Evolutionary conservation across 2,797 vertebrate species (phyloP).

Genomic region (Amblyraja radiata): DNA sequence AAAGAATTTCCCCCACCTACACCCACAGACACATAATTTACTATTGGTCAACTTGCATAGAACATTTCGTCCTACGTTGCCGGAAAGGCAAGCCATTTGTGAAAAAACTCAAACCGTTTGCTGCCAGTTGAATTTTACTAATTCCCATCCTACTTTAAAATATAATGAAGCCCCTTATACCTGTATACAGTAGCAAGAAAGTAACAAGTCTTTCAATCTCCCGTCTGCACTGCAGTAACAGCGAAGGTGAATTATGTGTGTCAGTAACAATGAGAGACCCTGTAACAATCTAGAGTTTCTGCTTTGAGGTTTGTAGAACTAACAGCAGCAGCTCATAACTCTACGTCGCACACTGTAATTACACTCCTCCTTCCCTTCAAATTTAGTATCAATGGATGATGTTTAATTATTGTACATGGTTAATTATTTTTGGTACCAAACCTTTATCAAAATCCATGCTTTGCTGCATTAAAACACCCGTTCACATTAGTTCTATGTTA

Average conservation of each 20-base stretch:
- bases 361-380: not conserved
- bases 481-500: too few species aligned
- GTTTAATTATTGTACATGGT: not conserved
- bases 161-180: not conserved
- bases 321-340: not conserved
- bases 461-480: too few species aligned
- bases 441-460: not conserved
- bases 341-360: not conserved
- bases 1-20: constrained; percentile 32
- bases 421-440: not conserved
- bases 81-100: not conserved
- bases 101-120: not conserved
- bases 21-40: not conserved
- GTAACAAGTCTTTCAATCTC: not conserved
- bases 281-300: not conserved
- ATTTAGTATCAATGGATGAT: not conserved
- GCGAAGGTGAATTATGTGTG: constrained; percentile 1
- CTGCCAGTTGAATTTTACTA: not conserved
- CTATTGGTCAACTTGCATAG: not conserved
- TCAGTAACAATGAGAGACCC: not conserved
- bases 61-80: constrained; percentile 1
- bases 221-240: not conserved
- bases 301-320: not conserved
- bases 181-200: not conserved
- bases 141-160: not conserved